Percentiles rank a stretch among this genome's conserved stretches.
These are phyloP conservation scores for Agrenia bidenticulata DNA, from an alignment of 2,888 invertebrate genomes.

Conservation along the genomic window DNA sequence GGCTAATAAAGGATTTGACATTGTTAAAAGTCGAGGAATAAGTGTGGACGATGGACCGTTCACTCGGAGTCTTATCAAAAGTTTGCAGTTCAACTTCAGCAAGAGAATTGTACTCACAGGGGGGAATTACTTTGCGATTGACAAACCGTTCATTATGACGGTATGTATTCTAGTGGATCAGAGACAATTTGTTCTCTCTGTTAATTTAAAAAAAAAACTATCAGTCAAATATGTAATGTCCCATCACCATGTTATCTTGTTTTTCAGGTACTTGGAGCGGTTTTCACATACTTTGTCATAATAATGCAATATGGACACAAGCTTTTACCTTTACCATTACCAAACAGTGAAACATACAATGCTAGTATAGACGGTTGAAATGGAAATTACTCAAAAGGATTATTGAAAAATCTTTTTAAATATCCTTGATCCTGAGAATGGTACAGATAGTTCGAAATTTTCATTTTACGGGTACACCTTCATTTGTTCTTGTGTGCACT, in stretches of 20 bases:
- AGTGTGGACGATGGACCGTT: conserved; percentile 23
- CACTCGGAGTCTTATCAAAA: conserved; percentile 32
- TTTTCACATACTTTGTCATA: conserved; percentile 52
- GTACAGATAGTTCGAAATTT: too few relatives aligned
- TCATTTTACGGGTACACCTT: too few relatives aligned
- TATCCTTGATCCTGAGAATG: too few relatives aligned
- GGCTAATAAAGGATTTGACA: conserved; percentile 36
- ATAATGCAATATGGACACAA: conserved; percentile 44
- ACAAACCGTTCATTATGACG: conserved; percentile 44
- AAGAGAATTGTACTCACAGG: conserved; percentile 42
- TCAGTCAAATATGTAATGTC: neutral
- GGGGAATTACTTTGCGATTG: conserved; percentile 41
- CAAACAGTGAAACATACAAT: neutral
- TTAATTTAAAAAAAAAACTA: too few relatives aligned
- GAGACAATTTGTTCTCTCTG: conserved; percentile 5
- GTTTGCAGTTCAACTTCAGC: conserved; percentile 30
- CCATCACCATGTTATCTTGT: too few relatives aligned
- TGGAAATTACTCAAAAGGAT: too few relatives aligned
- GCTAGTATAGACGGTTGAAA: neutral
- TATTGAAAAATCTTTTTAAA: too few relatives aligned
- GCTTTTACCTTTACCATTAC: neutral
- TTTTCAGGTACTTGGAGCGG: conserved; percentile 46
- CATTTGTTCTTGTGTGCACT: too few relatives aligned
- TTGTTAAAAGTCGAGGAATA: conserved; percentile 28
- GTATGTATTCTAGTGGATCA: conserved; percentile 13